Evolutionary conservation across 2,113 vertebrate genomes (phyloP).

Genomic region (Lucifuga dentata): DNA sequence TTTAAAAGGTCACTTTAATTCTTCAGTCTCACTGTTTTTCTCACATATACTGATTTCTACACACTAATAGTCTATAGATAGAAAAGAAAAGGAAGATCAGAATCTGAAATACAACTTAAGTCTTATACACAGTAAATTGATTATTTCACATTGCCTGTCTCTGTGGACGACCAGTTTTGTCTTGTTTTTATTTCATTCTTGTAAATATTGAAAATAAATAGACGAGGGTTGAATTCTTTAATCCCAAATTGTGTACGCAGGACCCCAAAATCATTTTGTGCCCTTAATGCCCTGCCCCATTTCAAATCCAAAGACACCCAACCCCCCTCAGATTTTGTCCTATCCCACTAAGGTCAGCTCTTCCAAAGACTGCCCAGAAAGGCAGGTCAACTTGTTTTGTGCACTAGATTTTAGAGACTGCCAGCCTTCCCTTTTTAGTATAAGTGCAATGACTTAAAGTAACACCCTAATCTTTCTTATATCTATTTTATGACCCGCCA

Average conservation of each 20-base stretch:
- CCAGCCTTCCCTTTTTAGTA: conserved; percentile 82
- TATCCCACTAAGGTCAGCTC: conserved; percentile 83
- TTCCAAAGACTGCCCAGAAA: conserved; percentile 84
- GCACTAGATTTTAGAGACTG: conserved; percentile 85
- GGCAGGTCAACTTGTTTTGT: conserved; percentile 77
- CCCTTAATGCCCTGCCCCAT: conserved; percentile 4
- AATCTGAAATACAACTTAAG: conserved; percentile 45
- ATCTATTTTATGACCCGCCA: conserved; percentile 13
- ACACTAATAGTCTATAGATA: conserved; percentile 56
- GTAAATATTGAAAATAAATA: conserved; percentile 82
- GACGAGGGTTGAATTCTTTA: conserved; percentile 77
- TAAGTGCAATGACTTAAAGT: conserved; percentile 89
- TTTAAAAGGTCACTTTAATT: conserved; percentile 85
- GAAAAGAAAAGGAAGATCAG: conserved; percentile 53
- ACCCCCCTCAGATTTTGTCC: conserved; percentile 37
- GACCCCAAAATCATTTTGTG: conserved; percentile 39
- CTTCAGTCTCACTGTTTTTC: conserved; percentile 76
- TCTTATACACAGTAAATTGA: conserved; percentile 40
- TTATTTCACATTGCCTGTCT: conserved; percentile 52
- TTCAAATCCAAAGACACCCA: conserved; percentile 65
- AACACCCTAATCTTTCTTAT: conserved; percentile 34
- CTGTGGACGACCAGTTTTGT: conserved; percentile 54
- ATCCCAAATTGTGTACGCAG: conserved; percentile 59
- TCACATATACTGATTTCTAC: conserved; percentile 47
- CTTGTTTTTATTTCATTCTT: conserved; percentile 73